A percentile compares a stretch with the other conserved stretches of the same genome.
Evolutionary conservation across 2,797 vertebrate genomes (phyloP).

Genomic region (Sarcoramphus papa): DNA sequence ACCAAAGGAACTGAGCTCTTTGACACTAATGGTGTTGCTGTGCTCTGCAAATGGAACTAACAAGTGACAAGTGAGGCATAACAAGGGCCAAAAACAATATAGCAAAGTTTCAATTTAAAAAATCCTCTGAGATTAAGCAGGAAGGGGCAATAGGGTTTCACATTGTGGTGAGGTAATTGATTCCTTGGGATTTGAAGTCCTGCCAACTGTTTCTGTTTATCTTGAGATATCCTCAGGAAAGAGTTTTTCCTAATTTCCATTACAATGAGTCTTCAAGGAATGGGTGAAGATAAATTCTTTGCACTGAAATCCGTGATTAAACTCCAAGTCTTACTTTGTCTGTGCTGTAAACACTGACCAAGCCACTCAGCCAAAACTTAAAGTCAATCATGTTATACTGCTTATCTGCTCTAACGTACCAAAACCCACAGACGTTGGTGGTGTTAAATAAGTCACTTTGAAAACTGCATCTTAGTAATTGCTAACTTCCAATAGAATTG

Average conservation of each 20-base stretch:
- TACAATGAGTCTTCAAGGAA: not conserved
- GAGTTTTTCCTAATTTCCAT: not conserved
- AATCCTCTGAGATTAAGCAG: not conserved
- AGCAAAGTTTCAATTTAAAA: not conserved
- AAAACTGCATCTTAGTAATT: not conserved
- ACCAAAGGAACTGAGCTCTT: constrained; percentile 2
- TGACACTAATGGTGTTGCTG: not conserved
- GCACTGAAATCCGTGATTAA: not conserved
- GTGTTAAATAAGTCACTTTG: not conserved
- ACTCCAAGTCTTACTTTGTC: not conserved
- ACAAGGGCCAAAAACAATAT: not conserved
- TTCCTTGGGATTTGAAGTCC: not conserved
- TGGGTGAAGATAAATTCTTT: not conserved
- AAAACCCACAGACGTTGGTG: not conserved
- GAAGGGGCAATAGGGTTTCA: not conserved
- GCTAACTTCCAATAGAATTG: not conserved
- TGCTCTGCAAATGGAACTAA: not conserved
- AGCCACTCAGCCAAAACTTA: not conserved
- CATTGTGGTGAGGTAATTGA: not conserved
- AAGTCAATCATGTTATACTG: not conserved
- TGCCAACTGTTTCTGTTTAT: not conserved
- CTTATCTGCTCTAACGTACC: not conserved
- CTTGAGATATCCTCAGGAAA: not conserved
- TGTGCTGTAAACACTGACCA: not conserved
- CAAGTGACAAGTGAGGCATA: not conserved